Evolutionary conservation across 1,140 invertebrate genomes (phyloP), one percentile per base, ranked within the genome.

Genomic region (Ctenoplectra terminalis): DNA sequence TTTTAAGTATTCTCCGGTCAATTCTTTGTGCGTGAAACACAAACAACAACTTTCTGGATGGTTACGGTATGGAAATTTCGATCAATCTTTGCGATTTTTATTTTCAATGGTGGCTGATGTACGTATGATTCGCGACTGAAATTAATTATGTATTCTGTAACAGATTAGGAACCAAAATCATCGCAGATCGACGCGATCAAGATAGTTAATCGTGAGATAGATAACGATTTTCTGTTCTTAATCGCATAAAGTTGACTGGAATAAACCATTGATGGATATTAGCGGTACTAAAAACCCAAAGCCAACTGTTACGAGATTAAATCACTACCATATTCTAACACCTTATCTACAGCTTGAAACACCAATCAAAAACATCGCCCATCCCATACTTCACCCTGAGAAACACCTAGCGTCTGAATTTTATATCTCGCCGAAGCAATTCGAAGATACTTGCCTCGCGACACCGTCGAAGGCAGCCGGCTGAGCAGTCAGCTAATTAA

Each of bases 401-500:
- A 34, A 11, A 5, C 20, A 34, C 20, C 9, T 13, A 11, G 60
- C 34, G 4, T 37, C 60, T 11, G 34, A 64, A 17, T 26, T 64
- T 64, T 40, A 43, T 37, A 26, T 23, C 20, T 37, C 2, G 31
- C 1, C 7, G 7, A 48, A 56, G 5, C 34, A 26, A 17, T 26
- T 13, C 2, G 0, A n/a, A 17, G 20, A 58, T 48, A 31, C 23
- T 20, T 17, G 43, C 29, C 17, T 60, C 31, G 15, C 23, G 29
- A 69, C 29, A 50, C 15, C 4, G 61, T 70, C 61, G 63, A 77
- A 78, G 15, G 23, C 54, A 46, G 29, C 58, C 29, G 20, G 66
- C 26, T 26, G 67, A 46, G 26, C 43, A 26, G 29, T 48, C n/a
- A 6, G 43, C 67, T 71, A 79, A 79, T 79, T 79, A 79, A 79